phyloP scores from a whole-genome alignment of 1,140 invertebrate genomes.

The Drosophila littoralis region DNA sequence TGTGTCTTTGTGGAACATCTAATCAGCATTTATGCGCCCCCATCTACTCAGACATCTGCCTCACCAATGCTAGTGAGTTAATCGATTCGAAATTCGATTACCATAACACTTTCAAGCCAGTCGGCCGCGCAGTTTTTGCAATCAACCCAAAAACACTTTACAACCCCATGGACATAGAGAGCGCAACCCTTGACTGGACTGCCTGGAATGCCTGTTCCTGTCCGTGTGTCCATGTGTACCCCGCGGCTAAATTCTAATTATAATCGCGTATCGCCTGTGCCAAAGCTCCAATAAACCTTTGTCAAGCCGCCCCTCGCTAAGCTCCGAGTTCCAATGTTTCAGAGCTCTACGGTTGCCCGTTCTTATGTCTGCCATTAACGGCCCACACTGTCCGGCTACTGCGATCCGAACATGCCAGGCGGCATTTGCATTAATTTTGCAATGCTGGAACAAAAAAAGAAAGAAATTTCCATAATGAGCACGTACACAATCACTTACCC shows the following conservation, averaged over 20 bases:
- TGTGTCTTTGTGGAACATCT: not conserved
- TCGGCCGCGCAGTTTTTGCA: slow-evolving; percentile 31
- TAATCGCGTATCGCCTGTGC: slow-evolving; percentile 75
- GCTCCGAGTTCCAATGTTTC: slow-evolving; percentile 23
- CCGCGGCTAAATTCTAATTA: slow-evolving; percentile 77
- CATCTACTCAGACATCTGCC: not conserved
- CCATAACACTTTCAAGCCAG: slow-evolving; percentile 51
- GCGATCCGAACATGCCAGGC: slow-evolving; percentile 24
- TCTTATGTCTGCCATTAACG: slow-evolving; percentile 63
- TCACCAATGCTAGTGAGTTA: slow-evolving; percentile 42
- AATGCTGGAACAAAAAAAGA: slow-evolving; percentile 38
- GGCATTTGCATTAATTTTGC: slow-evolving; percentile 77
- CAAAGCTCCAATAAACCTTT: slow-evolving; percentile 79
- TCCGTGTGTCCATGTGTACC: slow-evolving; percentile 41
- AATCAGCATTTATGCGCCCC: not conserved
- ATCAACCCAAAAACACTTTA: slow-evolving; percentile 51
- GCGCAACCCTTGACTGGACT: slow-evolving; percentile 38
- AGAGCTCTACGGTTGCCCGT: slow-evolving; percentile 5
- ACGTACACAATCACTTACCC: slow-evolving; percentile 82
- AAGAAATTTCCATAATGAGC: slow-evolving; percentile 82
- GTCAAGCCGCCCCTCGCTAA: slow-evolving; percentile 63
- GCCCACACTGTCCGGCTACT: slow-evolving; percentile 43
- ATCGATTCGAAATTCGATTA: slow-evolving; percentile 78
- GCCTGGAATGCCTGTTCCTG: not conserved
- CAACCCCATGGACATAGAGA: slow-evolving; percentile 58